phyloP scores from a whole-genome alignment of 2,113 vertebrate species.

The Alouatta palliata region DNA sequence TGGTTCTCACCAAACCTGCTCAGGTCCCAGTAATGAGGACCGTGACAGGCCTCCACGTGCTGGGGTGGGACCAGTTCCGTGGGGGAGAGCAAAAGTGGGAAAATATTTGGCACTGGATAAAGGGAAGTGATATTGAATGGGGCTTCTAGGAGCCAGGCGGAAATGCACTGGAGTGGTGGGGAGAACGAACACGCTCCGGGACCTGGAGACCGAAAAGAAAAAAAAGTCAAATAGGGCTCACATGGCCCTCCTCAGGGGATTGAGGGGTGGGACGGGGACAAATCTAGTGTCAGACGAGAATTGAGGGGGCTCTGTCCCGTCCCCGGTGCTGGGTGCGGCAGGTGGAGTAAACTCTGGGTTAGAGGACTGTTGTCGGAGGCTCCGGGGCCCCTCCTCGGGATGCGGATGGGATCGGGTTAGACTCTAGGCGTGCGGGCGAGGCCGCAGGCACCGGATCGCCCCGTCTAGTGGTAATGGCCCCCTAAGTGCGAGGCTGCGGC shows the following conservation, averaged over 20 bases:
- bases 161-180: background rate
- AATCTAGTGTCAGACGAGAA: background rate
- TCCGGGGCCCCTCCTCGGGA: background rate
- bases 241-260: background rate
- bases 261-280: background rate
- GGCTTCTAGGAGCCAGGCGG: background rate
- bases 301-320: background rate
- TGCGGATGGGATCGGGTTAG: background rate
- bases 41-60: background rate
- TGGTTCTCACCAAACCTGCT: background rate
- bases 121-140: background rate
- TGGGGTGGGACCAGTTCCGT: background rate
- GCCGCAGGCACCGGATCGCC: background rate
- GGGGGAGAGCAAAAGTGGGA: background rate
- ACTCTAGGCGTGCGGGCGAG: background rate
- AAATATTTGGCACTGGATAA: background rate
- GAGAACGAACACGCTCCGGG: too few species aligned
- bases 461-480: slow-evolving; percentile 93
- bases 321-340: background rate
- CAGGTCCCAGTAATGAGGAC: background rate
- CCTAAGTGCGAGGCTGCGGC: slow-evolving; percentile 92
- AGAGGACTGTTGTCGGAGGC: background rate
- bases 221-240: background rate
- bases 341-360: background rate
- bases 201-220: background rate